Conservation (phyloP, 2,113 vertebrate genomes). For the Felis catus region DNA sequence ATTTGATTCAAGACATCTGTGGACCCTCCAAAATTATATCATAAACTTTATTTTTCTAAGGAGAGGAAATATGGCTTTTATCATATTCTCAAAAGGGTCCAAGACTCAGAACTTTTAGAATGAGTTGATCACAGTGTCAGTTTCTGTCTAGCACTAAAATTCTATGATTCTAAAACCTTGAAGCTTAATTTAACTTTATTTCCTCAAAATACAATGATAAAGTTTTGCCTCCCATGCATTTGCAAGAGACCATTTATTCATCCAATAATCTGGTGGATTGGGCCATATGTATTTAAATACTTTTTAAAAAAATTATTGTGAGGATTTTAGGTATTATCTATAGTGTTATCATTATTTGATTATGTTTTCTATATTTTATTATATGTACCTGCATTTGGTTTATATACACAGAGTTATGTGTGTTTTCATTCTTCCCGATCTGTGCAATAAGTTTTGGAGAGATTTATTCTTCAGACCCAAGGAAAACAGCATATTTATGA, state of each 20-base stretch:
- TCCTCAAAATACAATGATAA: neutral
- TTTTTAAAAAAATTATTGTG: neutral
- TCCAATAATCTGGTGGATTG: neutral
- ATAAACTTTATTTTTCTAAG: constrained; percentile 1
- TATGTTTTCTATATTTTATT: neutral
- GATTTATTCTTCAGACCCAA: neutral
- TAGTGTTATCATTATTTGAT: neutral
- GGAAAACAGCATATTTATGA: neutral
- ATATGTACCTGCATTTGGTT: neutral
- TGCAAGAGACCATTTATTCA: neutral
- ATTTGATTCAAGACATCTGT: constrained; percentile 21
- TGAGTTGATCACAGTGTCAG: neutral
- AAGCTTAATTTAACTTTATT: constrained; percentile 46
- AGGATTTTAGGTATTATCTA: neutral
- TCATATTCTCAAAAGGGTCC: neutral
- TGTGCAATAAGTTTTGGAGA: neutral
- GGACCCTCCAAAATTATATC: neutral
- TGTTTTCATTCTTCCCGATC: neutral
- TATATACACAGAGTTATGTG: neutral
- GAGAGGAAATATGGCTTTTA: neutral
- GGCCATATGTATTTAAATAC: neutral
- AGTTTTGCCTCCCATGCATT: neutral
- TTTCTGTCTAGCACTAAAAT: neutral
- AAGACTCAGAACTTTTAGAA: constrained; percentile 23
- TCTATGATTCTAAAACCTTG: neutral